phyloP scores from a whole-genome alignment of 1,140 invertebrate genomes.

The Saccostrea echinata region DNA sequence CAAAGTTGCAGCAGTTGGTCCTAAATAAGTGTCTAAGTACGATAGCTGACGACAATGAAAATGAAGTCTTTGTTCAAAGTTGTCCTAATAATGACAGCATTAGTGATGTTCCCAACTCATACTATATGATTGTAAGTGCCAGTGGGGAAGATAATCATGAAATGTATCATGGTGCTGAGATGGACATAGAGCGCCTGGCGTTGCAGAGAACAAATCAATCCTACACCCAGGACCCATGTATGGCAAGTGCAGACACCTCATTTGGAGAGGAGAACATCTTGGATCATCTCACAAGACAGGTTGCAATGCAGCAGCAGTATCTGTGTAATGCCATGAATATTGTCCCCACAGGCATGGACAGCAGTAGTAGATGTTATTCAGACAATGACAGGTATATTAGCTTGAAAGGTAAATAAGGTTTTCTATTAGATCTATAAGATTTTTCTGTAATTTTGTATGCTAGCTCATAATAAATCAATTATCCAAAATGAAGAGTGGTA shows the following conservation, averaged over 20 bases:
- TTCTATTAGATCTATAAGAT: no score
- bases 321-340: slow-evolving; percentile 16
- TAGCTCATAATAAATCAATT: no score
- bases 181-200: not conserved
- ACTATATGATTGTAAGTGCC: slow-evolving; percentile 1
- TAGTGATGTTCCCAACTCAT: not conserved
- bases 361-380: not conserved
- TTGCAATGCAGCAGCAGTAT: slow-evolving; percentile 9
- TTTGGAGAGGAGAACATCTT: slow-evolving; percentile 20
- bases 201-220: not conserved
- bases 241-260: not conserved
- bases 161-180: slow-evolving; percentile 16
- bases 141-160: not conserved
- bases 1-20: slow-evolving; percentile 7
- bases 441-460: no score
- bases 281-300: not conserved
- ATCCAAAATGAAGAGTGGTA: no score
- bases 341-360: not conserved
- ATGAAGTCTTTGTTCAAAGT: slow-evolving; percentile 6
- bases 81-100: not conserved
- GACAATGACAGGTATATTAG: not conserved
- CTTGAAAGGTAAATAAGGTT: no score
- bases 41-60: not conserved
- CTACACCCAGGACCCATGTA: not conserved
- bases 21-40: slow-evolving; percentile 15